Evolutionary conservation across 2,888 invertebrate species (phyloP).

Genomic region (Cerastis leucographa): DNA sequence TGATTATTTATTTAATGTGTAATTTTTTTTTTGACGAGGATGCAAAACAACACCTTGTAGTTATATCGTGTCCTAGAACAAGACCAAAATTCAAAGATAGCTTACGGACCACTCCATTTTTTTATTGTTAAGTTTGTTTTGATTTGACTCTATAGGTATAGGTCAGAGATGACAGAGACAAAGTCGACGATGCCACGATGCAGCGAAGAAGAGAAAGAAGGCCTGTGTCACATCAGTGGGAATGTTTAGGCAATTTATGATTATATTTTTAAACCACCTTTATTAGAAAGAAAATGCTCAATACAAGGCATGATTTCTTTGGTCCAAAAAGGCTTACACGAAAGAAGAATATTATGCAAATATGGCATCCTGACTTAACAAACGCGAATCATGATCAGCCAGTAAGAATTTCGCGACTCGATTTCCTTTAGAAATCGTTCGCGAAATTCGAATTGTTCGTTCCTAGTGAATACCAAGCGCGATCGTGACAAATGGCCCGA

Average conservation of each 20-base stretch:
- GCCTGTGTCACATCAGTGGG: neutral
- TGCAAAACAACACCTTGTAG: too few species aligned
- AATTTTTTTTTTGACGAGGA: too few species aligned
- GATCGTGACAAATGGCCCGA: constrained; percentile 89
- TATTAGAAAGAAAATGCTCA: neutral
- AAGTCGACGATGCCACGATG: too few species aligned
- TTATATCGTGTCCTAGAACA: neutral
- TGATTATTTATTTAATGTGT: too few species aligned
- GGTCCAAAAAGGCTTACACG: neutral
- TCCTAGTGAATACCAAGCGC: constrained; percentile 83
- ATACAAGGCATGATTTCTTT: neutral
- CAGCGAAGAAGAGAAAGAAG: too few species aligned
- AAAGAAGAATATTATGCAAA: constrained; percentile 38
- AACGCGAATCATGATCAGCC: constrained; percentile 67
- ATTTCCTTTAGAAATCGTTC: constrained; percentile 81
- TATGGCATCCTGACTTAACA: constrained; percentile 61
- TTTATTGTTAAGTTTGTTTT: too few species aligned
- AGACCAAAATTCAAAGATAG: neutral
- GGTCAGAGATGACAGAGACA: too few species aligned
- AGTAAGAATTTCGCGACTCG: constrained; percentile 70
- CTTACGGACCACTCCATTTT: too few species aligned
- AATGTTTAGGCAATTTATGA: neutral
- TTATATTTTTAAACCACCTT: neutral
- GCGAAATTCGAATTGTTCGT: constrained; percentile 84
- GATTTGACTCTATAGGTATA: too few species aligned